A percentile compares a stretch with the other conserved stretches of the same genome.
phyloP scores from a whole-genome alignment of 2,113 vertebrate genomes.

The Oncorhynchus kisutch region DNA sequence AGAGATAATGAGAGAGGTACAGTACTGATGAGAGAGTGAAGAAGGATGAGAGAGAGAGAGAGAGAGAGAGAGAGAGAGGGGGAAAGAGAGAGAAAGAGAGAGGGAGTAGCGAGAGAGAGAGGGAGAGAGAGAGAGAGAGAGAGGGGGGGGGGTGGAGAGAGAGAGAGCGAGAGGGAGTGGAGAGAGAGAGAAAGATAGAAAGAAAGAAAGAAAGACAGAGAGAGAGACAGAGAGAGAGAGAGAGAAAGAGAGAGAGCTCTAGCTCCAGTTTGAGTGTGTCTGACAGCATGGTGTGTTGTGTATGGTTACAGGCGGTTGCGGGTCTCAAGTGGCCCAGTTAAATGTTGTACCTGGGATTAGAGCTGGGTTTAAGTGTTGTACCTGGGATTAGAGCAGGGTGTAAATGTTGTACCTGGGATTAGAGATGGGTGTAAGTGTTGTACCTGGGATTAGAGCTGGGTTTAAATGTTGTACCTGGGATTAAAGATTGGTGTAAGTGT shows the following conservation, averaged over 20 bases:
- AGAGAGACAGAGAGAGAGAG: not conserved
- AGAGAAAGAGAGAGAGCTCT: not conserved
- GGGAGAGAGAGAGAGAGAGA: not conserved
- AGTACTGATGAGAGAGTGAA: not conserved
- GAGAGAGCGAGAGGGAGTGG: not conserved
- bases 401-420: too few relatives aligned
- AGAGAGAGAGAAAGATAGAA: not conserved
- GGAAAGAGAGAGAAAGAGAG: not conserved
- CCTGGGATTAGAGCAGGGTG: too few relatives aligned
- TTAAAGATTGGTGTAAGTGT: too few relatives aligned
- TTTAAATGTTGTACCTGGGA: too few relatives aligned
- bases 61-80: not conserved
- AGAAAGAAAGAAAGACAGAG: not conserved
- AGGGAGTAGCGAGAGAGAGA: not conserved
- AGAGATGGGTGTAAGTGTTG: too few relatives aligned
- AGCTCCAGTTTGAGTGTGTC: constrained; percentile 33
- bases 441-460: too few relatives aligned
- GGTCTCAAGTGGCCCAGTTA: constrained; percentile 61
- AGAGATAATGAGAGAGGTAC: not conserved
- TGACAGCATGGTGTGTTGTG: not conserved
- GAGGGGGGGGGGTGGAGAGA: not conserved
- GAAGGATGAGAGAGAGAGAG: not conserved
- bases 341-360: too few relatives aligned
- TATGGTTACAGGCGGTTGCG: not conserved
- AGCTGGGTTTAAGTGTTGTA: too few relatives aligned